Evolutionary conservation across 1,140 invertebrate genomes (phyloP), one percentile per base, ranked within the genome.

Genomic region (Hycleus phaleratus): DNA sequence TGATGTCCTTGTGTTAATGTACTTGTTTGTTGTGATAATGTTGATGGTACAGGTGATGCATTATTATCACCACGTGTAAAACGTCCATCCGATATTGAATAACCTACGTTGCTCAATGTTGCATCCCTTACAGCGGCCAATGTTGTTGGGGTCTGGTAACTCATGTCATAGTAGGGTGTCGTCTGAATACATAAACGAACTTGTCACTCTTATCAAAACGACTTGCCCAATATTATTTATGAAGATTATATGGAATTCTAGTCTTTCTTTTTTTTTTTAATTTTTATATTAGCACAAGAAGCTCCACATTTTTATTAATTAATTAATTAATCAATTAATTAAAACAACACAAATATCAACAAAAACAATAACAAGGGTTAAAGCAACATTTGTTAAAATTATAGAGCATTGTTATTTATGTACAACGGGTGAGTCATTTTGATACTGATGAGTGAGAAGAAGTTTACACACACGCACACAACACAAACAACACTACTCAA

Each of bases 1-100:
- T 81, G 63, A 42, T 65, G 72, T 84, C 74, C 71, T 60, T 83
- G 81, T 42, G 81, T 79, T 25, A 63, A 43, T 18, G 63, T 68
- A 57, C 63, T 70, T 6, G 70, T 70, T 53, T 73, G 70, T 54
- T 67, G 65, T 3, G 70, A 69, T 10, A 69, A 52, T 32, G 68
- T 70, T 11, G 69, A 68, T 11, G 67, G 69, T 44, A 90, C 88
- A 43, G 89, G 88, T 59, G 85, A 87, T 53, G 88, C 87, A 75
- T 90, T 90, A 73, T 87, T 88, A 72, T 92, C 90, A 55, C 85
- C 85, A 67, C 89, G 46, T 79, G 85, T 79, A 72, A 89, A 87
- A 72, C 90, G 84, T 54, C 80, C 85, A 71, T 88, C 87, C 59
- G 79, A 80, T 78, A 82, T 85, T 66, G 85, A 85, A 77, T 90